Base-by-base conservation (phyloP, 2,888 invertebrate genomes). In the Cynaeus angustus region DNA sequence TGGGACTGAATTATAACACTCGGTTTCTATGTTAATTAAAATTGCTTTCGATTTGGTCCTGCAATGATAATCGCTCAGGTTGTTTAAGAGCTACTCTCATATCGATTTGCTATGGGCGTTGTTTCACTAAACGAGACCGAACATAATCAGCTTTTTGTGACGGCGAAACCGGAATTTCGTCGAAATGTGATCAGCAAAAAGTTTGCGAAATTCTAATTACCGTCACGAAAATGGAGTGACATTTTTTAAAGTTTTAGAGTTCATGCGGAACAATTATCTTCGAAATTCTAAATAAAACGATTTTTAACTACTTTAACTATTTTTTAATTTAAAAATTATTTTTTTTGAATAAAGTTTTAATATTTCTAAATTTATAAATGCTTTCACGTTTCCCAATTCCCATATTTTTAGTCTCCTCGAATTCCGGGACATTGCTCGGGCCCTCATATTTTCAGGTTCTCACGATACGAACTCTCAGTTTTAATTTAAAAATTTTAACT, bases 11-110 rank as follows among this genome's bases (percentile, higher is more conserved):
- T 59, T 59, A 43, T 37, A 50, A 53, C 53, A 37, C 26, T 53
- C 43, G 59, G 59, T 1, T 41, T 21, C 56, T 45, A 30, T 59
- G 59, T 59, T 59, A 59, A 59, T 59, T 59, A 59, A 59, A 59
- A 59, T 14, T 13, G 59, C 16, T 59, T 59, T 45, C 59, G 59
- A 59, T 59, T 43, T 30, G 45, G 45, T 45, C 28, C 30, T 12
- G 21, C 48, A 50, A 28, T 59, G 45, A 59, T 59, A 28, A 59
- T 59, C 45, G 59, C 9, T 56, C 45, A 28, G 43, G 30, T 30
- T 59, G 45, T 59, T 59, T 30, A 59, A 59, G 43, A 59, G 59
- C 43, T 14, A 30, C 28, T 30, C 59, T 10, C 14, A 46, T 14
- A 59, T 59, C 59, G 45, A 59, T 59, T 9, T 13, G 37, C 38